phyloP scores from a whole-genome alignment of 2,797 vertebrate species.

The Podargus strigoides region DNA sequence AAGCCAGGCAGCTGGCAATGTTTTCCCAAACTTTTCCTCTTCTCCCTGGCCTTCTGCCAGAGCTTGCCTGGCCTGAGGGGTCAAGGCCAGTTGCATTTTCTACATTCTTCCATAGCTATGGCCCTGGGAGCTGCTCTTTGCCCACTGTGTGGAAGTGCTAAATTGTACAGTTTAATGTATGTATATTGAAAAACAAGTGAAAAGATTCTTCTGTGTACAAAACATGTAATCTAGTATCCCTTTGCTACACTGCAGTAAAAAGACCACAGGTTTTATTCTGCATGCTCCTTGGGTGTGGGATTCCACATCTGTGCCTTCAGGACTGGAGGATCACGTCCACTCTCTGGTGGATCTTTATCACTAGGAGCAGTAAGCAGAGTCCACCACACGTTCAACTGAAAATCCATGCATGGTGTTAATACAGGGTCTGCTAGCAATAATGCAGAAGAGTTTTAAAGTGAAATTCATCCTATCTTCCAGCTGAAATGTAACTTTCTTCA shows the following conservation, averaged over 20 bases:
- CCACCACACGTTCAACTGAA: neutral
- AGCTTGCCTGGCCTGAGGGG: neutral
- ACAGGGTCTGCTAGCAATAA: neutral
- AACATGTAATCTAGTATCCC: neutral
- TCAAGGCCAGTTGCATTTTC: neutral
- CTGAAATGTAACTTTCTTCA: neutral
- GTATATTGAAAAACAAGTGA: neutral
- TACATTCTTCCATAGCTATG: neutral
- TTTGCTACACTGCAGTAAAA: neutral
- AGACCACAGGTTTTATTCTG: neutral
- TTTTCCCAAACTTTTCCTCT: neutral
- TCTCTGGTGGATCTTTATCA: neutral
- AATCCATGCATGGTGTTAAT: neutral
- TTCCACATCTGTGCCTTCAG: neutral
- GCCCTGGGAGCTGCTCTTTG: slow-evolving; percentile 39
- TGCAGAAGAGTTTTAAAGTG: neutral
- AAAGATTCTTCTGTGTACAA: slow-evolving; percentile 4
- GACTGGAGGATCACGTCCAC: neutral
- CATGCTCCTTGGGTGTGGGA: neutral
- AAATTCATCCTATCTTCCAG: neutral
- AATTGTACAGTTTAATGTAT: slow-evolving; percentile 36
- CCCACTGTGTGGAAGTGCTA: slow-evolving; percentile 47
- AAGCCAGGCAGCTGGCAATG: neutral
- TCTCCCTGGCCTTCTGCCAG: neutral
- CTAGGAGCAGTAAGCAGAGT: neutral